phyloP scores from a whole-genome alignment of 1,140 invertebrate genomes.

The Lepidurus arcticus region DNA sequence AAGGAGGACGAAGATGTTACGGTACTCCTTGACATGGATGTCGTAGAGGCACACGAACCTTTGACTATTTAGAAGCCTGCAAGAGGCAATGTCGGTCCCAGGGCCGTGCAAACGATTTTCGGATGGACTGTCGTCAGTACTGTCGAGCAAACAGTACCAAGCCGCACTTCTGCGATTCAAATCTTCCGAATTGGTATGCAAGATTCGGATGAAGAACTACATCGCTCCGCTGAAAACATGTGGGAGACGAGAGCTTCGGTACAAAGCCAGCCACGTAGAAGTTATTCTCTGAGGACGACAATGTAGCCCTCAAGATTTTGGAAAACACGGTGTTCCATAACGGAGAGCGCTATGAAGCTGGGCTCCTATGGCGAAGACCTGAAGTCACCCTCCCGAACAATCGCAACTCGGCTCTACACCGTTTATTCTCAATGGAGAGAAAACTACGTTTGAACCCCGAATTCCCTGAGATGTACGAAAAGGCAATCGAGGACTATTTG shows the following conservation, averaged over 20 bases:
- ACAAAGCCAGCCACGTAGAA: not conserved
- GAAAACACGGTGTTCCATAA: slow-evolving; percentile 24
- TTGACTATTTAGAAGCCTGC: not conserved
- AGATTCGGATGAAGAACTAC: not conserved
- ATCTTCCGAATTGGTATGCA: not conserved
- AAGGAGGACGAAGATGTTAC: not conserved
- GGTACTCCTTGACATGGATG: slow-evolving; percentile 25
- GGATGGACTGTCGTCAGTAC: slow-evolving; percentile 23
- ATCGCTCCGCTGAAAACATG: slow-evolving; percentile 27
- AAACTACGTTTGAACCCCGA: not conserved
- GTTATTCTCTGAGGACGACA: slow-evolving; percentile 12
- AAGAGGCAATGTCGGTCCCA: slow-evolving; percentile 3
- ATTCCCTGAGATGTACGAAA: not conserved
- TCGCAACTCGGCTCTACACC: not conserved
- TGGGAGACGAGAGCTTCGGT: slow-evolving; percentile 33
- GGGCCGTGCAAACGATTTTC: slow-evolving; percentile 1
- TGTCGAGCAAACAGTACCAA: not conserved
- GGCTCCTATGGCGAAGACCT: slow-evolving; percentile 33
- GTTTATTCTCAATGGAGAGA: slow-evolving; percentile 3
- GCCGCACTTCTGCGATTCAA: not conserved
- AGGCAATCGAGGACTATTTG: not conserved
- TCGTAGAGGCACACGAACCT: slow-evolving; percentile 22
- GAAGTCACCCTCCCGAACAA: slow-evolving; percentile 29
- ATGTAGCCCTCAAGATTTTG: slow-evolving; percentile 27
- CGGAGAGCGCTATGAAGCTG: slow-evolving; percentile 33